Percentiles rank a stretch among this genome's conserved stretches.
Conservation (phyloP, 2,113 vertebrate species). For the Eulemur rufifrons region DNA sequence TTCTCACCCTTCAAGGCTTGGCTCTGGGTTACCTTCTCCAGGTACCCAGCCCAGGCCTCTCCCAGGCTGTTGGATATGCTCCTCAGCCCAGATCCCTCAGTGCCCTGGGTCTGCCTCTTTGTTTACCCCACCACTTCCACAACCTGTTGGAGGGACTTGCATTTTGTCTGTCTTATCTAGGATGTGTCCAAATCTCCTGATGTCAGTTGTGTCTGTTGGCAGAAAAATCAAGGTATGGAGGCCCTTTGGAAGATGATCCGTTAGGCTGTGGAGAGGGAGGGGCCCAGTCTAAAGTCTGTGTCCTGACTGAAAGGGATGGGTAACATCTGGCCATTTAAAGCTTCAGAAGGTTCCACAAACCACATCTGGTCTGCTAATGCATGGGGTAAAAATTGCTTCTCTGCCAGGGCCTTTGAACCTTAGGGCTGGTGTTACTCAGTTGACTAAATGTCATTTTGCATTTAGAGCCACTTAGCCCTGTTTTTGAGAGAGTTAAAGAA, state of each 20-base stretch:
- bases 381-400: not conserved
- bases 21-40: not conserved
- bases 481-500: constrained; percentile 39
- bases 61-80: too few species aligned
- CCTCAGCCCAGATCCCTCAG: fast-evolving
- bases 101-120: not conserved
- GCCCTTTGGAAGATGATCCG: not conserved
- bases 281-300: not conserved
- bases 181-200: not conserved
- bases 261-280: not conserved
- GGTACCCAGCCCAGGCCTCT: not conserved
- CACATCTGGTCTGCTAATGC: not conserved
- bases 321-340: not conserved
- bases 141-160: not conserved
- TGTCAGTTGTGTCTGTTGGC: not conserved
- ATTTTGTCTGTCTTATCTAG: not conserved
- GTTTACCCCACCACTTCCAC: not conserved
- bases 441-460: constrained; percentile 1
- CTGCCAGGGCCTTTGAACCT: not conserved
- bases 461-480: not conserved
- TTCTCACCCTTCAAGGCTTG: not conserved
- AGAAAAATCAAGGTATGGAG: not conserved
- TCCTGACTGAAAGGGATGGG: not conserved
- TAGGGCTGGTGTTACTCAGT: not conserved
- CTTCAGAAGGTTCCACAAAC: not conserved